Evolutionary conservation across 1,140 invertebrate species (phyloP), one percentile per base, ranked within the genome.

Genomic region (Ylistrum balloti): DNA sequence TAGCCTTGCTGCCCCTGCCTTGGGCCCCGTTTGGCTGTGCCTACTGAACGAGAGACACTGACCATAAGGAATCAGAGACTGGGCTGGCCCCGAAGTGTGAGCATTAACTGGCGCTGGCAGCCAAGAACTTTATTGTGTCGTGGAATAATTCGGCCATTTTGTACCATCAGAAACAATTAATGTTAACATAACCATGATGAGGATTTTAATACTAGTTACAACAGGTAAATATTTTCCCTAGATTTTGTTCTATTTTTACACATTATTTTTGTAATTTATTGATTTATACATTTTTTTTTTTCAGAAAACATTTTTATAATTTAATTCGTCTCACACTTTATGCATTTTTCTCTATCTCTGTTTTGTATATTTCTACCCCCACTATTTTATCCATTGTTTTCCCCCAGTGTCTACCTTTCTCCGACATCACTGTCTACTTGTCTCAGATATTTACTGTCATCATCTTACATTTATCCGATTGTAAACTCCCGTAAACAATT

Each of bases 31-130:
- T 74, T n/a, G n/a, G n/a, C 22, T 28, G 56, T 74, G 17, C 56
- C 56, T 28, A 17, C 0, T 9, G 3, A 74, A 0, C 9, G 56
- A 5, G 56, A n/a, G 56, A 74, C n/a, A 9, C 41, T 45, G 41
- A 45, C 41, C 41, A 28, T 9, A n/a, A n/a, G n/a, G 22, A 28
- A 0, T 74, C 56, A 74, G 56, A 74, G 56, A 74, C 56, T 28
- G 56, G 56, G 56, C 56, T 74, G 56, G 56, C 56, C 56, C 56
- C 56, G n/a, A n/a, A n/a, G 56, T 74, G 56, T n/a, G 5, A 74
- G n/a, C 22, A 74, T 3, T 74, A 28, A 74, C 56, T 74, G 56
- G 56, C 56, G 56, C 56, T 74, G 56, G 56, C n/a, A 74, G 56
- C 56, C 56, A 74, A 74, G n/a, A 3, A 74, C 5, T 74, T 28